phyloP scores from a whole-genome alignment of 2,888 invertebrate species.

The Drosophila paranaensis region DNA sequence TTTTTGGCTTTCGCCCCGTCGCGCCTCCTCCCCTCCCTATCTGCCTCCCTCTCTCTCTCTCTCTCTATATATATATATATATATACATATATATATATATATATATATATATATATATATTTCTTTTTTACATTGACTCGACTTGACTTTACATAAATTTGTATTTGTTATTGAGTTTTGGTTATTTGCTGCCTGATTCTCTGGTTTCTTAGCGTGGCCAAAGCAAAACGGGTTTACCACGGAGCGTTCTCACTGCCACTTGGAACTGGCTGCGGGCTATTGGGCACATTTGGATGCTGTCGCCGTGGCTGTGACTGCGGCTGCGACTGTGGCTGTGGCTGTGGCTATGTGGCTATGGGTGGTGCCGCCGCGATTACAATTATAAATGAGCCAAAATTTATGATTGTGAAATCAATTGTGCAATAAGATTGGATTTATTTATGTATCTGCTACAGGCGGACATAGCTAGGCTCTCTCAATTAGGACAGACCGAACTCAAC shows the following conservation, averaged over 20 bases:
- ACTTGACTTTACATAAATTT: constrained; percentile 58
- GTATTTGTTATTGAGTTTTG: constrained; percentile 54
- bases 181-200: constrained; percentile 52
- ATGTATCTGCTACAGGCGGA: background rate
- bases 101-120: background rate
- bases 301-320: background rate
- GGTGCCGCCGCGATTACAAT: constrained; percentile 4
- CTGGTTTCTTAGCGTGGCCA: constrained; percentile 47
- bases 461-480: constrained; percentile 28
- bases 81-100: background rate
- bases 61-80: background rate
- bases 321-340: no score
- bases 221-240: constrained; percentile 53
- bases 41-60: background rate
- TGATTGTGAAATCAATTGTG: constrained; percentile 68
- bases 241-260: constrained; percentile 27
- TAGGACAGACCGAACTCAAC: constrained; percentile 2
- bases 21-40: background rate
- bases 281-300: constrained; percentile 19
- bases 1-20: constrained; percentile 40
- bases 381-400: constrained; percentile 13
- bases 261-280: constrained; percentile 18
- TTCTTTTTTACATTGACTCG: constrained; percentile 42
- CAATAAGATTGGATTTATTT: constrained; percentile 22
- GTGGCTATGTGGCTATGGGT: constrained; percentile 1